Conservation (phyloP, 2,113 vertebrate genomes). For the Rhynchomys soricoides region DNA sequence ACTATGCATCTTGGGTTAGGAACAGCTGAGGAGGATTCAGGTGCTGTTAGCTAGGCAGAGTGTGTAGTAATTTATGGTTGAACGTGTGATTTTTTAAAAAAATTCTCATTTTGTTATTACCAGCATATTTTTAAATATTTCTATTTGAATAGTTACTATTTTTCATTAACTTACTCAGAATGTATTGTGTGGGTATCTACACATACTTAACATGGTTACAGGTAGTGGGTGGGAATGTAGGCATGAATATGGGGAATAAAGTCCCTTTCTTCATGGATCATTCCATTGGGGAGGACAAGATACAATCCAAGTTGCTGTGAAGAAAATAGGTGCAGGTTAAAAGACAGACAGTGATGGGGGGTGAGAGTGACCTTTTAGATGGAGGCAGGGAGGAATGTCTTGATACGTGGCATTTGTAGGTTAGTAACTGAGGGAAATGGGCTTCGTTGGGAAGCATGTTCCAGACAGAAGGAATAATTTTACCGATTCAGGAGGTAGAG, state of each 20-base stretch:
- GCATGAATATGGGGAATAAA: background rate
- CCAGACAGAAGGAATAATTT: background rate
- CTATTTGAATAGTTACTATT: background rate
- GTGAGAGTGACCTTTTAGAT: background rate
- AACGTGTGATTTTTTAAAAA: background rate
- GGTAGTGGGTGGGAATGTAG: background rate
- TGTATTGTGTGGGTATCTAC: background rate
- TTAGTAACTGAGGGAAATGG: background rate
- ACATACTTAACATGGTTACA: background rate
- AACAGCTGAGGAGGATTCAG: background rate
- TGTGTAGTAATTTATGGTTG: background rate
- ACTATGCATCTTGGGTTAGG: background rate
- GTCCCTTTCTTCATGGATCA: background rate
- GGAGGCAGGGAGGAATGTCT: too few species aligned
- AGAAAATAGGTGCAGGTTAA: background rate
- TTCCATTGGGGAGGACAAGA: background rate
- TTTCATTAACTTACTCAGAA: background rate
- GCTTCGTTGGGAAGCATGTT: background rate
- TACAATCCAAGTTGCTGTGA: background rate
- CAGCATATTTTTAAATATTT: constrained; percentile 1
- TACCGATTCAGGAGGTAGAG: background rate
- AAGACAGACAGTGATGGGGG: background rate
- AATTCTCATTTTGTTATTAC: background rate
- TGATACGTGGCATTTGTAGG: background rate
- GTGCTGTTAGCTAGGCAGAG: background rate